phyloP scores from a whole-genome alignment of 2,797 vertebrate genomes.

The Gambelia wislizenii region DNA sequence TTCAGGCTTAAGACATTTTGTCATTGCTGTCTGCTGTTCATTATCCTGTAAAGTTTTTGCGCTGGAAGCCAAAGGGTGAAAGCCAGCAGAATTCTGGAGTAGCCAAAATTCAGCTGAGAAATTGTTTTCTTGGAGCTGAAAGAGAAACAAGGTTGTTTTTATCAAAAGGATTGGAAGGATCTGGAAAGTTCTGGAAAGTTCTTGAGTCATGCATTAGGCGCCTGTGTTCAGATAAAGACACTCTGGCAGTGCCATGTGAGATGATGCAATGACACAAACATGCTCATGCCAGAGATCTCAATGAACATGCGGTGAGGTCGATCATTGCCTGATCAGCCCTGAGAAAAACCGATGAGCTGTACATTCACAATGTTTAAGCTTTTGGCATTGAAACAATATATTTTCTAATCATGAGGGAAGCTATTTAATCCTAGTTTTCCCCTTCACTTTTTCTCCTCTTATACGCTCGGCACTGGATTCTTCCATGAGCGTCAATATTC shows the following conservation, averaged over 20 bases:
- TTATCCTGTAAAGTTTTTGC: background rate
- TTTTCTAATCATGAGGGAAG: no score
- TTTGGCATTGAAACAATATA: no score
- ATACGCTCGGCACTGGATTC: no score
- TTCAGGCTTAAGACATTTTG: slow-evolving; percentile 50
- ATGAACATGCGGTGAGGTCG: no score
- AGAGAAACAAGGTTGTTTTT: background rate
- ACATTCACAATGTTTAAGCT: no score
- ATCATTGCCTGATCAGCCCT: no score
- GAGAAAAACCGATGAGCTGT: no score
- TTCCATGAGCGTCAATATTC: no score
- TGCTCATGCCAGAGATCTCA: no score
- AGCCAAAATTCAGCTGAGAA: background rate
- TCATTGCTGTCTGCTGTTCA: background rate
- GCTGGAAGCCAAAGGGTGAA: slow-evolving; percentile 19
- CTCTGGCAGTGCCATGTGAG: background rate
- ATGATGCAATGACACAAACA: background rate
- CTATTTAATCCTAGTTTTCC: no score
- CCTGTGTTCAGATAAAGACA: background rate
- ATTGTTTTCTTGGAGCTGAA: background rate
- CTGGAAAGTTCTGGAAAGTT: background rate
- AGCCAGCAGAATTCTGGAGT: background rate
- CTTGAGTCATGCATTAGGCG: background rate
- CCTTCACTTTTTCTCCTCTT: no score
- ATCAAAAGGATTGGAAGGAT: background rate